Evolutionary conservation across 2,113 vertebrate genomes (phyloP).

Genomic region (Lagopus muta): DNA sequence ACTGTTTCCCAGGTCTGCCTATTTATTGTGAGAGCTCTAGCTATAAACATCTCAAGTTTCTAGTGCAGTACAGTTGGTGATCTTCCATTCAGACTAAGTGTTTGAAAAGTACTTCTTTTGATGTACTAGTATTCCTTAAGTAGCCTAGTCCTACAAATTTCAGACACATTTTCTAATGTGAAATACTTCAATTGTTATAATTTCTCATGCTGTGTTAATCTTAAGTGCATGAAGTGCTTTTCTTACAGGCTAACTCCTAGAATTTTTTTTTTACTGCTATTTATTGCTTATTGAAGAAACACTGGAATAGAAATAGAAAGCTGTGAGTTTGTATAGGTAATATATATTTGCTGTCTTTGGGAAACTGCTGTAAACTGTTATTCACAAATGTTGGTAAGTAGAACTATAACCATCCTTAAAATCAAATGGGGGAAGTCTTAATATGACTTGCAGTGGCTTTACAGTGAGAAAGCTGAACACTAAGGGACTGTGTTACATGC

Average conservation of each 20-base stretch:
- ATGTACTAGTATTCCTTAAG: neutral
- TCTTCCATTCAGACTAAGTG: neutral
- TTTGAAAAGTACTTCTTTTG: neutral
- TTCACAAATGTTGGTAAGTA: neutral
- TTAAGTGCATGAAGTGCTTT: neutral
- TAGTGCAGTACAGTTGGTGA: accelerated
- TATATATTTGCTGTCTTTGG: neutral
- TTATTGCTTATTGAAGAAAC: neutral
- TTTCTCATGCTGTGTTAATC: neutral
- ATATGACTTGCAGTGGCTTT: neutral
- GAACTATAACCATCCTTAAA: neutral
- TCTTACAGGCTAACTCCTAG: neutral
- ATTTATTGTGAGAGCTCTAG: neutral
- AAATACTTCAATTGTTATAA: neutral
- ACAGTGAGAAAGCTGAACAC: neutral
- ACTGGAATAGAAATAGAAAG: neutral
- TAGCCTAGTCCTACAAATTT: neutral
- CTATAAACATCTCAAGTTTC: neutral
- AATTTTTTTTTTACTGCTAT: neutral
- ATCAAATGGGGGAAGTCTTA: neutral
- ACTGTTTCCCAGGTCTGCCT: neutral
- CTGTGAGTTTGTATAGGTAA: neutral
- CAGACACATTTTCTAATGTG: neutral
- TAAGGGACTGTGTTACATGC: accelerated
- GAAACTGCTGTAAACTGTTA: neutral